phyloP scores from a whole-genome alignment of 2,888 invertebrate genomes.

The Dolichopus griseipennis region DNA sequence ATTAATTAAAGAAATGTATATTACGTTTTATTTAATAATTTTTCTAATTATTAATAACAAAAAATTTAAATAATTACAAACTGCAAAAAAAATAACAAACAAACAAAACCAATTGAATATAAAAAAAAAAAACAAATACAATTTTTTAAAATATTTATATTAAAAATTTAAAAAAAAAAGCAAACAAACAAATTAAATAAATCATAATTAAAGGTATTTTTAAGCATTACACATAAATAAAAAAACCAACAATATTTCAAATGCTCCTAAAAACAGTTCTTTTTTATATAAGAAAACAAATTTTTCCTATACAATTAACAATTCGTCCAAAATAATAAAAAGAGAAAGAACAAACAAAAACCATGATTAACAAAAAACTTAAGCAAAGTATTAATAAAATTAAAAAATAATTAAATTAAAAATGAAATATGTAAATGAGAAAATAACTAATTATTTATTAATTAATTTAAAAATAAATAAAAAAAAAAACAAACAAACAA shows the following conservation, averaged over 20 bases:
- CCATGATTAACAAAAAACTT: background rate
- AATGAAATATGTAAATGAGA: no score
- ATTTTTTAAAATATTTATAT: conserved; percentile 18
- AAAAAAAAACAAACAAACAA: no score
- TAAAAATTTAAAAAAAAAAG: conserved; percentile 15
- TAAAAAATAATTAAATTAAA: background rate
- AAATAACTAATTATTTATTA: no score
- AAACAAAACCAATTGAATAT: conserved; percentile 24
- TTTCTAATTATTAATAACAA: background rate
- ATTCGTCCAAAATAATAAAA: conserved; percentile 20
- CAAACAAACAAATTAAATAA: conserved; percentile 20
- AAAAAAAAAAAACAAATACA: conserved; percentile 23
- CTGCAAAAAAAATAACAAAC: conserved; percentile 18
- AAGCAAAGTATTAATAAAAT: background rate
- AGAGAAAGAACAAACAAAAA: background rate
- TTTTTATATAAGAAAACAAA: conserved; percentile 20
- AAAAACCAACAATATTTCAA: conserved; percentile 14
- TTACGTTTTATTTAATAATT: background rate
- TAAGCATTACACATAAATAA: conserved; percentile 19
- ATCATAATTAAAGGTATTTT: conserved; percentile 24
- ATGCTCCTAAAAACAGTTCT: conserved; percentile 24
- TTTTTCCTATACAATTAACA: conserved; percentile 20
- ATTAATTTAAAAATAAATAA: no score
- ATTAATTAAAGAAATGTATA: background rate
- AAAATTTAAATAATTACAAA: background rate